These are phyloP conservation scores for Ditula angustiorana DNA, from an alignment of 2,888 invertebrate species.

Conservation along the genomic window DNA sequence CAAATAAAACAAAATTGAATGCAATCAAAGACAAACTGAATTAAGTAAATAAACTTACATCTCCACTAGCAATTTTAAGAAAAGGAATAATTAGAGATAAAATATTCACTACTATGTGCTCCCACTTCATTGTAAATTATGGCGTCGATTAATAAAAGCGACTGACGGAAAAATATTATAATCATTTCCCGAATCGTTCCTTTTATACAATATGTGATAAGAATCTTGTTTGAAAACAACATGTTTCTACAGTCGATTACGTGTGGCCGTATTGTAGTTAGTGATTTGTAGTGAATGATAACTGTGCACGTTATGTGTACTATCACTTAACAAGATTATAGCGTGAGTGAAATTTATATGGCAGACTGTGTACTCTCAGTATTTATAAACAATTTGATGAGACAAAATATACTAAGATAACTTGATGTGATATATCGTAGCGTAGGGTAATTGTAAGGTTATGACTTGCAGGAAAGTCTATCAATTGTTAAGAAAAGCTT, in stretches of 20 bases:
- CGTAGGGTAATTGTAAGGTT: too few relatives aligned
- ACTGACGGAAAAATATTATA: not conserved
- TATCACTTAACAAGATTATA: slow-evolving; percentile 4
- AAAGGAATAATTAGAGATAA: not conserved
- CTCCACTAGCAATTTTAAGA: slow-evolving; percentile 9
- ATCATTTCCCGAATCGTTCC: slow-evolving; percentile 4
- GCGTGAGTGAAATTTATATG: slow-evolving; percentile 8
- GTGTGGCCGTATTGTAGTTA: slow-evolving; percentile 14
- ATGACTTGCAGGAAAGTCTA: not conserved
- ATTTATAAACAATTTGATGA: not conserved
- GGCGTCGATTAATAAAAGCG: not conserved
- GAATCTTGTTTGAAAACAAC: slow-evolving; percentile 19
- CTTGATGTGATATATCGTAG: too few relatives aligned
- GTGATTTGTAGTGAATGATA: slow-evolving; percentile 1
- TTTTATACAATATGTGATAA: slow-evolving; percentile 31
- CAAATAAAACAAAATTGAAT: too few relatives aligned
- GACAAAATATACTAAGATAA: not conserved
- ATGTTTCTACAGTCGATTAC: slow-evolving; percentile 12
- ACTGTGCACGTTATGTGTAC: slow-evolving; percentile 15
- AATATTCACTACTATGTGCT: not conserved
- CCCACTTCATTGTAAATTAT: slow-evolving; percentile 17
- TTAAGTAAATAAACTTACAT: slow-evolving; percentile 20
- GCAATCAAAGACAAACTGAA: slow-evolving; percentile 4
- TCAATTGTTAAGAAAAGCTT: too few relatives aligned
- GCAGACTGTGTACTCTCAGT: not conserved